Evolutionary conservation across 2,888 invertebrate genomes (phyloP), one percentile per base, ranked within the genome.

Genomic region (Eucera pruinosa): DNA sequence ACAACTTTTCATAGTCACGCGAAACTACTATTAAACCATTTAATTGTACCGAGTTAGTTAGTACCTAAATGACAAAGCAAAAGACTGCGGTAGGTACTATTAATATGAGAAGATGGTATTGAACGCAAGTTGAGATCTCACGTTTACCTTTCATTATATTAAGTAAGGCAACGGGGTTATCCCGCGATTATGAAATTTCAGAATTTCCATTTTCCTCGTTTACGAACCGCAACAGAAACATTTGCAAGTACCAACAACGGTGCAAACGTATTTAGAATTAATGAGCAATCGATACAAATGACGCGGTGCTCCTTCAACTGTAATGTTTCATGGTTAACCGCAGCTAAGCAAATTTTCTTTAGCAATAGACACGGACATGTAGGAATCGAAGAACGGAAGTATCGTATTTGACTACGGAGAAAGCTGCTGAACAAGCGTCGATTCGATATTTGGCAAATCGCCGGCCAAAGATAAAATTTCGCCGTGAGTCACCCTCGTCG

Each of bases 401-500:
- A 27, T 52, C 30, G 25, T n/a, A n/a, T 25, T 61, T 15, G 18
- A 15, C 11, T 18, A 2, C 9, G n/a, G 23, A 18, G 39, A 60
- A 61, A 54, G 36, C 25, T 18, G 45, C 9, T 36, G 45, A 39
- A n/a, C 54, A 23, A 41, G 47, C 50, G 20, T 27, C 43, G 36
- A 58, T 70, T 57, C 41, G 58, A 58, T 54, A 33, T 60, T 65
- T 68, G 65, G 61, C 71, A 65, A 75, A 71, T 54, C 72, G 58
- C 68, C 64, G 54, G 30, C 47, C 23, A 64, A n/a, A 64, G 50
- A 75, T 58, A 75, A 65, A 74, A 74, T 74, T 70, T 64, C 57
- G 43, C 7, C 39, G 52, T 71, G 65, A 65, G 47, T 71, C 75
- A 75, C 13, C 30, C 39, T 6, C 39, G 33, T 43, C 20, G 43